phyloP scores from a whole-genome alignment of 2,888 invertebrate genomes.

The Oithona nana region DNA sequence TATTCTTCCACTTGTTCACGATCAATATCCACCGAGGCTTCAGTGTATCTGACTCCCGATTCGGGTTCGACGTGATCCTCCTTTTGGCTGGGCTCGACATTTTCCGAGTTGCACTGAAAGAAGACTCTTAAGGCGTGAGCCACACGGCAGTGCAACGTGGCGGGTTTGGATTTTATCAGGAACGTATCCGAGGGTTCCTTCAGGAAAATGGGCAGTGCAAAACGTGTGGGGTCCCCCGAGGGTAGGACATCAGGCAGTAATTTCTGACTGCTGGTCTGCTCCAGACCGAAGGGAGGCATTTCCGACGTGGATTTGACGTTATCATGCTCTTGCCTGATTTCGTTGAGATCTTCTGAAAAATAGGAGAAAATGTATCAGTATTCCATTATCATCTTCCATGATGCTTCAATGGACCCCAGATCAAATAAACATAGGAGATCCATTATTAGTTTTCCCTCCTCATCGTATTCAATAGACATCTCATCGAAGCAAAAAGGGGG shows the following conservation, averaged over 20 bases:
- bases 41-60: not conserved
- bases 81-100: not conserved
- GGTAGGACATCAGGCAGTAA: slow-evolving; percentile 13
- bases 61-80: slow-evolving; percentile 11
- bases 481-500: too few relatives aligned
- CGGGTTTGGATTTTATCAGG: slow-evolving; percentile 79
- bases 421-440: too few relatives aligned
- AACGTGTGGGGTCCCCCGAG: slow-evolving; percentile 25
- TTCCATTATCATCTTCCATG: too few relatives aligned
- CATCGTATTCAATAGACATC: too few relatives aligned
- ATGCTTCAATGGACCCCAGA: too few relatives aligned
- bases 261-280: too few relatives aligned
- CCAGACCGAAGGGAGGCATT: too few relatives aligned
- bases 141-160: slow-evolving; percentile 53
- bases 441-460: too few relatives aligned
- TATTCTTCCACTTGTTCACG: slow-evolving; percentile 14
- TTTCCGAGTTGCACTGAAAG: slow-evolving; percentile 6
- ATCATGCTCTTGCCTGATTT: not conserved
- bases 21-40: slow-evolving; percentile 3
- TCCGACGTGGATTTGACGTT: too few relatives aligned
- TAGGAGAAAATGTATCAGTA: too few relatives aligned
- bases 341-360: not conserved
- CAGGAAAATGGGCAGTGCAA: slow-evolving; percentile 53
- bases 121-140: slow-evolving; percentile 8
- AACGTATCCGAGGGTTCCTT: slow-evolving; percentile 71